phyloP scores from a whole-genome alignment of 2,113 vertebrate genomes.

The Muntiacus reevesi region DNA sequence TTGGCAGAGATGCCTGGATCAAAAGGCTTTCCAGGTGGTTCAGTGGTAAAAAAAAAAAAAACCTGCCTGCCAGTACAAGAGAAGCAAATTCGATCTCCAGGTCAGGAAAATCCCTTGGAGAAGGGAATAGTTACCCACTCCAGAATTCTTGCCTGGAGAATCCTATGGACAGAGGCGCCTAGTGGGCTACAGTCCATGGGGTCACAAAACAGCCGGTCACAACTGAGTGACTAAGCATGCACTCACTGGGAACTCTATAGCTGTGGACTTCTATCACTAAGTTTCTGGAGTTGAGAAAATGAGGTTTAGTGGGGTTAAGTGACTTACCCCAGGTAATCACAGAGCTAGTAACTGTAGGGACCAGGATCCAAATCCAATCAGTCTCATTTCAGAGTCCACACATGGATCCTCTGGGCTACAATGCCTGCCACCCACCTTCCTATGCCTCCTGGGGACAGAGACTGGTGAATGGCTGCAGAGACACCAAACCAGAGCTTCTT shows the following conservation, averaged over 20 bases:
- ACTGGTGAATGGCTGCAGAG: background rate
- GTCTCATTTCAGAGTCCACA: background rate
- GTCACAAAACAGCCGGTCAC: background rate
- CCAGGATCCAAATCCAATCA: background rate
- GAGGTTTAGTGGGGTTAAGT: background rate
- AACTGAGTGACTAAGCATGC: background rate
- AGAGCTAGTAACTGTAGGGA: background rate
- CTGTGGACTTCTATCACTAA: background rate
- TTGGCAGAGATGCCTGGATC: background rate
- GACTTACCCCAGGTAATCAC: background rate
- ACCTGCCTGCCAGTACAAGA: background rate
- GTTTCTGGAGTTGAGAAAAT: background rate
- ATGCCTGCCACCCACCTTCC: background rate
- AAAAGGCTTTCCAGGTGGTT: background rate
- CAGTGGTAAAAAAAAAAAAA: background rate
- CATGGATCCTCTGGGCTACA: rapidly evolving
- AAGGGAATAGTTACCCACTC: background rate
- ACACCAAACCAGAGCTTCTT: background rate
- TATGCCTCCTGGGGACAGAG: background rate
- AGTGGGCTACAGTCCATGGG: background rate
- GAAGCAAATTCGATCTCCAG: background rate
- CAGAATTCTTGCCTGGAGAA: background rate
- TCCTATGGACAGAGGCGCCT: background rate
- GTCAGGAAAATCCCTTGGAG: background rate
- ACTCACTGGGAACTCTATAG: rapidly evolving